These are phyloP conservation scores for Brachyhypopomus gauderio DNA, from an alignment of 2,113 vertebrate species.

Conservation along the genomic window DNA sequence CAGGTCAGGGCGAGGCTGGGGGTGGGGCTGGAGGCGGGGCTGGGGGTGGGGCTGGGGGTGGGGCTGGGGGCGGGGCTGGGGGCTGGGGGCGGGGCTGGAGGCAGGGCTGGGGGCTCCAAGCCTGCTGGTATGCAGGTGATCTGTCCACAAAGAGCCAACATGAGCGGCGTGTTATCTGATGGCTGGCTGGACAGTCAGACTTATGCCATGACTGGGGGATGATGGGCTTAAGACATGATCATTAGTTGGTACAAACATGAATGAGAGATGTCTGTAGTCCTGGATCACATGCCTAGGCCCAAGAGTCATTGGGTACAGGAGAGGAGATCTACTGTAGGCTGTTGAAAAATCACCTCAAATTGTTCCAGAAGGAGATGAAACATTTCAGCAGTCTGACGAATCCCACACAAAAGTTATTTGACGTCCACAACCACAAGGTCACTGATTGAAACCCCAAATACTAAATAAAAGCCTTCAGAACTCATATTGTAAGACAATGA, in stretches of 20 bases:
- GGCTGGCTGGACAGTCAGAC: slow-evolving; percentile 3
- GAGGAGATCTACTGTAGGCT: neutral
- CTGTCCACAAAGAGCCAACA: slow-evolving; percentile 4
- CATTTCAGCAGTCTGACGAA: neutral
- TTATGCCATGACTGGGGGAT: neutral
- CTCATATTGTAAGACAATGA: no score
- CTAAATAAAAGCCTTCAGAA: no score
- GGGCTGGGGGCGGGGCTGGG: no score
- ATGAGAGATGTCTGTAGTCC: neutral
- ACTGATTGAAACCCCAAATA: no score
- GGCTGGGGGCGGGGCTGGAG: no score
- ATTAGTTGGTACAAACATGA: neutral
- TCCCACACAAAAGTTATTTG: no score
- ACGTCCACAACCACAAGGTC: no score
- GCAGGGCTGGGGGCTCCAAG: neutral
- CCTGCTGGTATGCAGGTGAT: slow-evolving; percentile 21
- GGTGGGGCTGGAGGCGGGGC: no score
- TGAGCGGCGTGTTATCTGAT: slow-evolving; percentile 22
- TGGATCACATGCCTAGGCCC: no score
- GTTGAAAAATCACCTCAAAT: neutral
- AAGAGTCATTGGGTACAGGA: neutral
- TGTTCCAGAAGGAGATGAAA: neutral
- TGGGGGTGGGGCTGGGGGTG: neutral
- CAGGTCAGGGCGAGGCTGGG: neutral
- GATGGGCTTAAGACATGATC: neutral